phyloP scores from a whole-genome alignment of 2,797 vertebrate species.

The Onychomys leucogaster region DNA sequence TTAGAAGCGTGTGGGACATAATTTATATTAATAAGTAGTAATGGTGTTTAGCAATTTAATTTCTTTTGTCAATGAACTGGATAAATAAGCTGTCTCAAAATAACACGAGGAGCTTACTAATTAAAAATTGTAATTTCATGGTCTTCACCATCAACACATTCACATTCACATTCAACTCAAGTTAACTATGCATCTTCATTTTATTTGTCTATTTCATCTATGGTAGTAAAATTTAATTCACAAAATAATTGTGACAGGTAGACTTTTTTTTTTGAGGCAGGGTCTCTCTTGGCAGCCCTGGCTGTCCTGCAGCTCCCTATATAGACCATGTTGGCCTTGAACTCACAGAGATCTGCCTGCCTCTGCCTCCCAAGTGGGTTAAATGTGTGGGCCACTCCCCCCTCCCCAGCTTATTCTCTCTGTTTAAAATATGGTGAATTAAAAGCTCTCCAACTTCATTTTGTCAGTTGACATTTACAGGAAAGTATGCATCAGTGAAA shows the following conservation, averaged over 20 bases:
- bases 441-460: background rate
- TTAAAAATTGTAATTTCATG: conserved; percentile 24
- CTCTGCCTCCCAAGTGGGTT: background rate
- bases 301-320: background rate
- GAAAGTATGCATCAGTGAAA: background rate
- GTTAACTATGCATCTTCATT: background rate
- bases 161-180: background rate
- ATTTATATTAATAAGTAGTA: background rate
- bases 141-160: background rate
- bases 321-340: background rate
- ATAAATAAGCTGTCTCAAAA: conserved; percentile 26
- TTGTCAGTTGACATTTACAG: background rate
- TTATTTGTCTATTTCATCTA: conserved; percentile 4
- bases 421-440: conserved; percentile 29
- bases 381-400: background rate
- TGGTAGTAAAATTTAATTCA: background rate
- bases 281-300: background rate
- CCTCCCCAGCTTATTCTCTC: background rate
- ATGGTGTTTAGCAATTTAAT: conserved; percentile 25
- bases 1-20: background rate
- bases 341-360: no score
- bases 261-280: background rate
- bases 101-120: background rate
- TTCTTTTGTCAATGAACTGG: background rate
- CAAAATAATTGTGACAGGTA: background rate